These are phyloP conservation scores for Percopsis transmontana DNA, from an alignment of 2,113 vertebrate species.

Conservation along the genomic window DNA sequence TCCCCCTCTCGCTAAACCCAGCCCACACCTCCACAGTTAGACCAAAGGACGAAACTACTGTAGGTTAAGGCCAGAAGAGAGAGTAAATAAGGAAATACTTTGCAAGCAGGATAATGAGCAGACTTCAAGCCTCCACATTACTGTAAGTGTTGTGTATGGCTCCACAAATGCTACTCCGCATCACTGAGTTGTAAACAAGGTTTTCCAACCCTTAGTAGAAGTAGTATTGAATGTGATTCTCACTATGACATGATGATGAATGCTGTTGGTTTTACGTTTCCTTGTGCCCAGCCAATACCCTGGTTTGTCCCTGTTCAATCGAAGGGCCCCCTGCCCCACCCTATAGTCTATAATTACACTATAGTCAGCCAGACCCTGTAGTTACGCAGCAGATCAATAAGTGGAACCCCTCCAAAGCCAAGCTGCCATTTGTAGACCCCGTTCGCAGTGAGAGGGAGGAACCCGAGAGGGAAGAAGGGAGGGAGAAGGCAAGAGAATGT, in stretches of 20 bases:
- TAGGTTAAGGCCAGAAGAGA: too few species aligned
- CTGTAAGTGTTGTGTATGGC: too few species aligned
- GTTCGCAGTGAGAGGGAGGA: constrained; percentile 8
- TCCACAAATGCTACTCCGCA: too few species aligned
- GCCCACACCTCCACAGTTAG: too few species aligned
- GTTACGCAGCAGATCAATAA: constrained; percentile 54
- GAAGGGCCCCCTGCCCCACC: constrained; percentile 24
- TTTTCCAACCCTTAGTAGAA: too few species aligned
- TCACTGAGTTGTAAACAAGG: too few species aligned
- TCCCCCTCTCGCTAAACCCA: too few species aligned
- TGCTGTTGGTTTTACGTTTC: constrained; percentile 3
- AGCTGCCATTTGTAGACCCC: constrained; percentile 35
- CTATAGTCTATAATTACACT: constrained; percentile 59
- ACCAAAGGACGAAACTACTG: too few species aligned
- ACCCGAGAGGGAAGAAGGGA: constrained; percentile 9
- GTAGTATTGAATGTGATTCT: too few species aligned
- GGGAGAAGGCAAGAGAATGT: not conserved
- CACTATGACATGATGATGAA: constrained; percentile 18
- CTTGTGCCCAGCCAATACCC: constrained; percentile 2
- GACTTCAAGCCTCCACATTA: too few species aligned
- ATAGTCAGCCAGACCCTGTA: constrained; percentile 35
- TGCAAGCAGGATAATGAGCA: too few species aligned
- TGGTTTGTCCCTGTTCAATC: constrained; percentile 20
- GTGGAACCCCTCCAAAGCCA: constrained; percentile 50
- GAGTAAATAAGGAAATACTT: too few species aligned